Evolutionary conservation across 2,113 vertebrate species (phyloP), one percentile per base, ranked within the genome.

Genomic region (Pygoscelis antarcticus): DNA sequence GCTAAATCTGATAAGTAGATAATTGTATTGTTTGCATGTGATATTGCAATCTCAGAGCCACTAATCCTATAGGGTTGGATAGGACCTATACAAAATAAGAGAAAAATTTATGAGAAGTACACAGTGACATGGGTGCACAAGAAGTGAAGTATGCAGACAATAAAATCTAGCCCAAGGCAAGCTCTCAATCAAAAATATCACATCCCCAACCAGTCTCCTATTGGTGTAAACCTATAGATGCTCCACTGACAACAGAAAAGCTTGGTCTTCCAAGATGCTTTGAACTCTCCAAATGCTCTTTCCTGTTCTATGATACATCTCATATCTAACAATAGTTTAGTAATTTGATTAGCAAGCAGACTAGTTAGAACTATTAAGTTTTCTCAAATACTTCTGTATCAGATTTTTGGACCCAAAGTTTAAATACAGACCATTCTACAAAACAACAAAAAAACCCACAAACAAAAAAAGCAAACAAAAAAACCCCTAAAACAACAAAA

Each of bases 271-370:
- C 38, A 42, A 58, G 10, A 7, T 51, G 7, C 2, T 69, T 86
- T 69, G 15, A 61, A 30, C 13, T 42, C 7, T 34, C 6, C 11
- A 54, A 76, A 54, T 0, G 0, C 1, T 58, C 10, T 82, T 82
- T 52, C 13, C 10, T 38, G 9, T 60, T 79, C 16, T 8, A 4
- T 89, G 25, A 51, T 62, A 26, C 22, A 87, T 29, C 17, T 66
- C 34, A 51, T 79, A n/a, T 36, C 17, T 30, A 79, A 32, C 10
- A 83, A n/a, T 13, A 60, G 3, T 16, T 61, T 32, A 46, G 19
- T 15, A 72, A 40, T 40, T 68, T 2, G 3, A 47, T 42, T 26
- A 78, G 3, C 13, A 84, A 58, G 9, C 14, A 49, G 13, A 77
- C 12, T 62, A 40, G 1, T 38, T 72, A 83, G 18, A 91, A n/a